phyloP scores from a whole-genome alignment of 2,113 vertebrate species.

The Lasiurus cinereus region DNA sequence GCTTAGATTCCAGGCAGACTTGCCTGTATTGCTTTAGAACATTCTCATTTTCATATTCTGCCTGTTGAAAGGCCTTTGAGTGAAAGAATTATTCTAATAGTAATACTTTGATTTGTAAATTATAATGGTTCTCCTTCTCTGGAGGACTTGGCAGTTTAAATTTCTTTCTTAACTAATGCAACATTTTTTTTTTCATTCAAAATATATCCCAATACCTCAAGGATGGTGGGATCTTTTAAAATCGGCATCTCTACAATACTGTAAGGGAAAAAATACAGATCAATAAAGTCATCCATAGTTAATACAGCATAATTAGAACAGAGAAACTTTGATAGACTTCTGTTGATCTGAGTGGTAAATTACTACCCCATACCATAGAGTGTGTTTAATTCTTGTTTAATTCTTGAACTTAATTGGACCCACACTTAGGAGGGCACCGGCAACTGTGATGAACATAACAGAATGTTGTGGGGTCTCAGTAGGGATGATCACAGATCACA shows the following conservation, averaged over 20 bases:
- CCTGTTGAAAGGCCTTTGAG: neutral
- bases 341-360: neutral
- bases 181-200: neutral
- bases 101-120: neutral
- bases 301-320: neutral
- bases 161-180: neutral
- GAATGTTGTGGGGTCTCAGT: neutral
- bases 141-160: slow-evolving; percentile 2
- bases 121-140: slow-evolving; percentile 1
- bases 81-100: neutral
- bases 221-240: neutral
- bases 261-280: neutral
- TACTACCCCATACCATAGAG: neutral
- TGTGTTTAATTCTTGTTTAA: too few species aligned
- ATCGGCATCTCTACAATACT: neutral
- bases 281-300: neutral
- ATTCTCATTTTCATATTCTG: neutral
- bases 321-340: neutral
- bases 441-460: neutral
- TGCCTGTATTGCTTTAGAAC: neutral
- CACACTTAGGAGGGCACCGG: neutral
- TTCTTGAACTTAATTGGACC: neutral
- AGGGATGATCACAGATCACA: neutral
- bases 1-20: neutral
- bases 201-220: neutral